phyloP scores from a whole-genome alignment of 2,888 invertebrate genomes.

The Drosophila demipolita region DNA sequence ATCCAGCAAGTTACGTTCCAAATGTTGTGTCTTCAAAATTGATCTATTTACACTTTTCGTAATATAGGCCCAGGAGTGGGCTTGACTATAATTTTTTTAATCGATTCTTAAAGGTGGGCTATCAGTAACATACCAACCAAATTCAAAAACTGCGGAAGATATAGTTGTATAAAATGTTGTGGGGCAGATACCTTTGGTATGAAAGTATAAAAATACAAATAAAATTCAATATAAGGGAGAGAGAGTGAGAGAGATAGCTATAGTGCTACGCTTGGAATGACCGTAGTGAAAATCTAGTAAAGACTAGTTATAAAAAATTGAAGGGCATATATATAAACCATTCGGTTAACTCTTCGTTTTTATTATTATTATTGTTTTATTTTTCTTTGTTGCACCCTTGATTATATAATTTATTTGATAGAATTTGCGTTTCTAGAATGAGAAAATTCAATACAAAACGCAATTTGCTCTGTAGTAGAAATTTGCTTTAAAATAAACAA shows the following conservation, averaged over 20 bases:
- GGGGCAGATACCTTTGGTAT: neutral
- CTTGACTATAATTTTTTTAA: neutral
- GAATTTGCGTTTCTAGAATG: conserved; percentile 11
- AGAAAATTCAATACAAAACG: conserved; percentile 29
- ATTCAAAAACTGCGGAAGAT: neutral
- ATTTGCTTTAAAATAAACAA: conserved; percentile 49
- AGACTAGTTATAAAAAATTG: conserved; percentile 31
- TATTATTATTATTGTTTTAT: conserved; percentile 3
- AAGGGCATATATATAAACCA: neutral
- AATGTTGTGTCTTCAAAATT: neutral
- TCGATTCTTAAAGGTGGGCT: neutral
- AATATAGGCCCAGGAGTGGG: too few species aligned
- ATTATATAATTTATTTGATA: conserved; percentile 17
- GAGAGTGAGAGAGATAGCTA: conserved; percentile 1
- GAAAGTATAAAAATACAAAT: neutral
- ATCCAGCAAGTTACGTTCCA: neutral
- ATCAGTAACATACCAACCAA: neutral
- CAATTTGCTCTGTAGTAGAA: conserved; percentile 47
- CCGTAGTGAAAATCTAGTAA: conserved; percentile 26
- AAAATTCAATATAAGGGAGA: neutral
- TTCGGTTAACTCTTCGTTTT: neutral
- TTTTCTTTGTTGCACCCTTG: conserved; percentile 6
- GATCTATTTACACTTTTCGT: too few species aligned
- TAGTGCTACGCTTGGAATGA: conserved; percentile 11
- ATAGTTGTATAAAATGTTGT: neutral